These are phyloP conservation scores for Probosciger aterrimus DNA, from an alignment of 2,113 vertebrate genomes.

Conservation along the genomic window DNA sequence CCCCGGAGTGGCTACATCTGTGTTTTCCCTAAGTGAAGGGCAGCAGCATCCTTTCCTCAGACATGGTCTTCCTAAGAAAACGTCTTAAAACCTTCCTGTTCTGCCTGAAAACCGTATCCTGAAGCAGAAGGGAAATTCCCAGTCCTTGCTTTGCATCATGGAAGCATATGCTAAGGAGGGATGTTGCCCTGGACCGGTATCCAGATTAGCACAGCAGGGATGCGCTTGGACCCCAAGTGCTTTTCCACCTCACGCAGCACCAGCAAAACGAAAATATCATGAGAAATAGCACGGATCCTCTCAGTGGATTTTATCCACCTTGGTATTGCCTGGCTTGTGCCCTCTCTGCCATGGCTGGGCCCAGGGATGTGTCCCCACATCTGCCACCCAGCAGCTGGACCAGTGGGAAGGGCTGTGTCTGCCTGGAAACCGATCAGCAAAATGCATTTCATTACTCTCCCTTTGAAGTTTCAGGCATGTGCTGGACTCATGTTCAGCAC, in stretches of 20 bases:
- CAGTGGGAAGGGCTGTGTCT: not conserved
- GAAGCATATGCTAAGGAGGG: not conserved
- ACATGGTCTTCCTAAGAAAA: not conserved
- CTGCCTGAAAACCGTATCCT: not conserved
- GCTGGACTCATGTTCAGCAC: not conserved
- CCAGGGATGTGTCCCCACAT: not conserved
- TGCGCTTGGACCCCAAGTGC: not conserved
- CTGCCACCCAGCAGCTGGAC: constrained; percentile 25
- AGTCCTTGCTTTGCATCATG: not conserved
- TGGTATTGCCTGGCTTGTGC: not conserved
- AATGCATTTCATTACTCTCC: not conserved
- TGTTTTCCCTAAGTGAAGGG: not conserved
- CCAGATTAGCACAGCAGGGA: not conserved
- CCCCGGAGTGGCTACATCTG: not conserved
- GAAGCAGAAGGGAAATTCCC: not conserved
- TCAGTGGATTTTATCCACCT: not conserved
- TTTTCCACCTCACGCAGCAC: not conserved
- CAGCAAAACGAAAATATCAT: constrained; percentile 16
- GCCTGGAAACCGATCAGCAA: not conserved
- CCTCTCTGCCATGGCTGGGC: not conserved
- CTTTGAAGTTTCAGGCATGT: constrained; percentile 14
- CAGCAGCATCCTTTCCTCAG: not conserved
- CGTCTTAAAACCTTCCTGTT: not conserved
- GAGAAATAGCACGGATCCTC: not conserved
- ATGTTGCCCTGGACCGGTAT: accelerated